Evolutionary conservation across 2,888 invertebrate species (phyloP), one percentile per base, ranked within the genome.

Genomic region (Sthenelais limicola): DNA sequence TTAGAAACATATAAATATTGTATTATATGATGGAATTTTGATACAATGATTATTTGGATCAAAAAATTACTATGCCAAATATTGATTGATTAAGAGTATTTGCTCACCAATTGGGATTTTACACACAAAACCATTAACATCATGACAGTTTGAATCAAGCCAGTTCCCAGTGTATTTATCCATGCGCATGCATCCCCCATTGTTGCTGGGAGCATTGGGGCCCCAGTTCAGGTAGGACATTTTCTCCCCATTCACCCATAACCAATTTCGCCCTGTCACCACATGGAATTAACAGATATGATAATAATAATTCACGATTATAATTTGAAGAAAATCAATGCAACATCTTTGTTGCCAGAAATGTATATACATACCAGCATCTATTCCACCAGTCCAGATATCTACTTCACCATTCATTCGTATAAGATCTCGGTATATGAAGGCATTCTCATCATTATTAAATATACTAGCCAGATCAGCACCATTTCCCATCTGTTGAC

Each of bases 311-410:
- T n/a, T n/a, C n/a, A n/a, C n/a, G n/a, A n/a, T n/a, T n/a, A n/a
- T n/a, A n/a, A n/a, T n/a, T n/a, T n/a, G n/a, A n/a, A n/a, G n/a
- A n/a, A n/a, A n/a, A n/a, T n/a, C n/a, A n/a, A n/a, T n/a, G n/a
- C n/a, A n/a, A n/a, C n/a, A n/a, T n/a, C n/a, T n/a, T n/a, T n/a
- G n/a, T n/a, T n/a, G n/a, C n/a, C n/a, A n/a, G n/a, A n/a, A n/a
- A n/a, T n/a, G n/a, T n/a, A n/a, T n/a, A n/a, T n/a, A n/a, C n/a
- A n/a, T n/a, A n/a, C n/a, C n/a, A n/a, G n/a, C n/a, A n/a, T n/a
- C n/a, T n/a, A n/a, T n/a, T n/a, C n/a, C n/a, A n/a, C 56, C 56
- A n/a, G 33, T 24, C 56, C 56, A 56, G 4, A 56, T 32, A 15
- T 56, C 56, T 18, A 32, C 5, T 18, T 56, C 32, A 18, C 56